These are phyloP conservation scores for Microplitis mediator DNA, from an alignment of 1,140 invertebrate species.

Conservation along the genomic window DNA sequence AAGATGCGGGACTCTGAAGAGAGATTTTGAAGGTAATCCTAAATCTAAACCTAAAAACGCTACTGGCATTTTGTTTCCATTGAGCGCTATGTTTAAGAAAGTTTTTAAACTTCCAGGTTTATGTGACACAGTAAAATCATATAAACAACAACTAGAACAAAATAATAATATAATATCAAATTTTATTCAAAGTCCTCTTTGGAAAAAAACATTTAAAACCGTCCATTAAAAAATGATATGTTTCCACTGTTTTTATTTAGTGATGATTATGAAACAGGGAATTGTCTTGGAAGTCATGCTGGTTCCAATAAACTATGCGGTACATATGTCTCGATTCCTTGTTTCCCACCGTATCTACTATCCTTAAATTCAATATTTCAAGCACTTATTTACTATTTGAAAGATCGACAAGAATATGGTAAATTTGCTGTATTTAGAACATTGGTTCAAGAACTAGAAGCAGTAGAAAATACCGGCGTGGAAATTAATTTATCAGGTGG, in stretches of 20 bases:
- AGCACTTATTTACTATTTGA: conserved; percentile 30
- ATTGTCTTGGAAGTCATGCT: conserved; percentile 36
- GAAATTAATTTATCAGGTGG: conserved; percentile 7
- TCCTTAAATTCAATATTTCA: conserved; percentile 32
- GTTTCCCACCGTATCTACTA: conserved; percentile 30
- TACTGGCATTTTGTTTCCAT: conserved; percentile 9
- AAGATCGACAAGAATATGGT: conserved; percentile 33
- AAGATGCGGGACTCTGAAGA: background rate
- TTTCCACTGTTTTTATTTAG: conserved; percentile 34
- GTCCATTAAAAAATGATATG: conserved; percentile 14
- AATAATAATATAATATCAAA: conserved; percentile 19
- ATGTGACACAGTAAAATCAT: background rate
- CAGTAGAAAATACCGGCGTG: conserved; percentile 27
- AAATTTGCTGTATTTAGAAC: conserved; percentile 27
- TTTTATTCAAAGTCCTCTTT: conserved; percentile 29
- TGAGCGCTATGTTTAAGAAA: conserved; percentile 17
- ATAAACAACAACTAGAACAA: conserved; percentile 17
- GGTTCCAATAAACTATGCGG: conserved; percentile 32
- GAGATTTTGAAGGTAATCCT: conserved; percentile 1
- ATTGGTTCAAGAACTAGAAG: conserved; percentile 32
- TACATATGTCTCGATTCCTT: conserved; percentile 33
- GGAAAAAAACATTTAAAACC: conserved; percentile 16
- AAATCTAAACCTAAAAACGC: conserved; percentile 3
- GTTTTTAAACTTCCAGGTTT: conserved; percentile 16
- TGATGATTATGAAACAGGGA: conserved; percentile 40